Conservation (phyloP, 2,797 vertebrate species). For the Lacerta bilineata region DNA sequence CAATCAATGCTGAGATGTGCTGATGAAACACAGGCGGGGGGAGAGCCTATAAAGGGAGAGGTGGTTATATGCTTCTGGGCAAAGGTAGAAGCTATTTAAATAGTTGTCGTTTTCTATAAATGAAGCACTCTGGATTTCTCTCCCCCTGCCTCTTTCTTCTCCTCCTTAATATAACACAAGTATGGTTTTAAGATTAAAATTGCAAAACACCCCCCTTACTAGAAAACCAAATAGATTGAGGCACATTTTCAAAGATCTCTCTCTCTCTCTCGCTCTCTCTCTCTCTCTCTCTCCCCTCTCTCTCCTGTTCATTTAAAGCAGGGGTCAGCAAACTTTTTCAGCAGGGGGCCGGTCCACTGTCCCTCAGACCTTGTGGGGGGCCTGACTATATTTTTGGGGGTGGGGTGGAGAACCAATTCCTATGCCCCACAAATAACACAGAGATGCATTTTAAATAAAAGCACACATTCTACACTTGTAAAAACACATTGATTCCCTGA, state of each 20-base stretch:
- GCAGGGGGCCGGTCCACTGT: too few species aligned
- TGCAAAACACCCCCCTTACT: background rate
- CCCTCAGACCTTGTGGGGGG: too few species aligned
- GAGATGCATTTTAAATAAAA: too few species aligned
- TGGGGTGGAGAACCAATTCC: too few species aligned
- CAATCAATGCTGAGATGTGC: slow-evolving; percentile 33
- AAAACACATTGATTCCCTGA: too few species aligned
- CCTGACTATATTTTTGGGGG: too few species aligned
- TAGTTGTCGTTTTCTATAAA: slow-evolving; percentile 59
- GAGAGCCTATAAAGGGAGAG: background rate
- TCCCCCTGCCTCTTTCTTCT: slow-evolving; percentile 27
- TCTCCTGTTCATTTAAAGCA: too few species aligned
- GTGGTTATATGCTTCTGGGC: slow-evolving; percentile 39
- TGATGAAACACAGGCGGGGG: slow-evolving; percentile 11
- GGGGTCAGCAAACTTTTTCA: too few species aligned
- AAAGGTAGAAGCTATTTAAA: slow-evolving; percentile 51
- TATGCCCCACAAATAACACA: too few species aligned
- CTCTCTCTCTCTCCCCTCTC: too few species aligned
- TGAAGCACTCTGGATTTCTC: slow-evolving; percentile 26
- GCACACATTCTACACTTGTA: too few species aligned
- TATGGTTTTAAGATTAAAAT: slow-evolving; percentile 36
- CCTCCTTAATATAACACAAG: background rate
- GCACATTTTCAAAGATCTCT: background rate
- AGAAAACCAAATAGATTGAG: slow-evolving; percentile 29
- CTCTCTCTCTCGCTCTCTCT: too few species aligned